Conservation (phyloP, 64 coral and sea anemone genomes). For the Pocillopora damicornis region DNA sequence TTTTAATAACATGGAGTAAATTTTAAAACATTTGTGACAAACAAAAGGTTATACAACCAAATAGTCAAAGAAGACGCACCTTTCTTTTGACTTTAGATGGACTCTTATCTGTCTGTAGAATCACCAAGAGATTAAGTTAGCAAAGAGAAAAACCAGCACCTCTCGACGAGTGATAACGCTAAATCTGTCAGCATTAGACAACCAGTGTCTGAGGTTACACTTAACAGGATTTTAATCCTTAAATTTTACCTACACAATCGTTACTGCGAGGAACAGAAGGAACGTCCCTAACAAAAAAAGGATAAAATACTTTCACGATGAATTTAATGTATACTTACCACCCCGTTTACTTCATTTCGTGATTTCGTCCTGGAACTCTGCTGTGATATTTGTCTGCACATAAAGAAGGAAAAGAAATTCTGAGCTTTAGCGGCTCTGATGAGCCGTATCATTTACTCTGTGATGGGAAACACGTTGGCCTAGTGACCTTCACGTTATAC, state of each 20-base stretch:
- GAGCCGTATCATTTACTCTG: too few relatives aligned
- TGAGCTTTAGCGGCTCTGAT: too few relatives aligned
- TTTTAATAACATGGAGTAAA: not conserved
- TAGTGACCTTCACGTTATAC: not conserved
- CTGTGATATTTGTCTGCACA: conserved; percentile 15
- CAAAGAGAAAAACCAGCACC: not conserved
- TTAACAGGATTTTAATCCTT: too few relatives aligned
- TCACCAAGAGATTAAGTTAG: not conserved
- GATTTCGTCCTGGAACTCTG: not conserved
- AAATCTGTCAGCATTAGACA: too few relatives aligned
- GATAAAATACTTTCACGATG: not conserved
- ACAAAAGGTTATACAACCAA: too few relatives aligned
- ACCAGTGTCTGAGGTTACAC: too few relatives aligned
- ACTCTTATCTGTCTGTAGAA: not conserved
- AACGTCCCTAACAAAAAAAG: not conserved
- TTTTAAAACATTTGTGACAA: not conserved
- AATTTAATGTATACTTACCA: not conserved
- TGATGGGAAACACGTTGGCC: too few relatives aligned
- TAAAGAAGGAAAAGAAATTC: not conserved
- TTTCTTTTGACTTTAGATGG: not conserved
- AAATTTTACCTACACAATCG: too few relatives aligned
- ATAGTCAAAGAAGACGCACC: not conserved
- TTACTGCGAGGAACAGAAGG: too few relatives aligned
- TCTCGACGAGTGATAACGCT: not conserved
- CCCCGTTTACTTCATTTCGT: not conserved